Base-by-base conservation (phyloP, 1,140 invertebrate genomes). In the Rhopalosiphum maidis region DNA sequence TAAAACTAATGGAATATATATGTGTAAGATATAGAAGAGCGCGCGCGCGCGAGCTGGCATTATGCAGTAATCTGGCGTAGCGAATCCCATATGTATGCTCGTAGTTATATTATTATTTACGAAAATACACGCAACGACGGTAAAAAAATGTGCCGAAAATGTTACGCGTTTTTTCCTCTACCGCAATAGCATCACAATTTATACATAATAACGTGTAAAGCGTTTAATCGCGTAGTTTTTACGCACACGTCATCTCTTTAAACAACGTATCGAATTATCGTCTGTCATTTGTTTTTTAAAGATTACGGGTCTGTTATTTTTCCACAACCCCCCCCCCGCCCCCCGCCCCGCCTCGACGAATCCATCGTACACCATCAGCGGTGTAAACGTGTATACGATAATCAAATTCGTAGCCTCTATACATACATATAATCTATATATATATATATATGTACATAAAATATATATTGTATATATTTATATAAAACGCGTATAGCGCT, bases 211-310 rank as follows among this genome's bases (percentile, higher is more conserved):
- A 85, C 41, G 41, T 25, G 30, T 35, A 35, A n/a, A n/a, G n/a
- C 48, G 22, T 89, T 89, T 54, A 37, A 89, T 55, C 35, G 4
- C 22, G 88, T 21, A 4, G 37, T 89, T 89, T 89, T 89, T 89
- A 89, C 48, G 88, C 48, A 41, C 88, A 55, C 88, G 88, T 92
- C 91, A 92, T 92, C 91, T 83, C n/a, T 82, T 92, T 92, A 92
- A 92, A 92, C 90, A 46, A 91, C 77, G 60, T 83, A 91, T 91
- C 68, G 43, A 82, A 89, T 89, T 89, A 89, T 89, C 41, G n/a
- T 91, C 90, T 43, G 60, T 54, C 60, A 51, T 92, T 92, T 92
- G 91, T 92, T 92, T 92, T 92, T 35, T n/a, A 48, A 82, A 83
- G 60, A 92, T 92, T 92, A 92, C 41, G 7, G 43, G 43, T n/a